These are phyloP conservation scores for Ceratina japonica DNA, from an alignment of 1,140 invertebrate species.

Conservation along the genomic window DNA sequence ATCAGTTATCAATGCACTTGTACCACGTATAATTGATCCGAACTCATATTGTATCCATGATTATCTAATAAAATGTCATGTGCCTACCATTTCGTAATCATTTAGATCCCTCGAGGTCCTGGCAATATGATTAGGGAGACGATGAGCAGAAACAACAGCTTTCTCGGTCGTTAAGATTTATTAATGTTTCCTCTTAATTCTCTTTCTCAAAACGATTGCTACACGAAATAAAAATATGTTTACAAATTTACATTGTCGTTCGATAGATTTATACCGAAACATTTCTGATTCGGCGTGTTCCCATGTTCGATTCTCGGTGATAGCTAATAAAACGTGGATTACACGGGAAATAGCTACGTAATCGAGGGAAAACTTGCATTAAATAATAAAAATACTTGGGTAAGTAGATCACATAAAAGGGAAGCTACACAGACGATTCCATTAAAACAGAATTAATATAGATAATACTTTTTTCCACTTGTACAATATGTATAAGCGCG, in stretches of 20 bases:
- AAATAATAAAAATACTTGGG: conserved; percentile 15
- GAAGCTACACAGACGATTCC: conserved; percentile 10
- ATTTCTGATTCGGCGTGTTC: background rate
- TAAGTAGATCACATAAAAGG: conserved; percentile 1
- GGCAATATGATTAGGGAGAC: conserved; percentile 13
- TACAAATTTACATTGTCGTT: background rate
- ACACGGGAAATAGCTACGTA: background rate
- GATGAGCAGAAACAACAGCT: background rate
- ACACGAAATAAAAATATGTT: conserved; percentile 49
- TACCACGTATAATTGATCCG: conserved; percentile 58
- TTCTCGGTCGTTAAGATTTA: conserved; percentile 49
- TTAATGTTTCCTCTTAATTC: conserved; percentile 43
- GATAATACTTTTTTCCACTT: conserved; percentile 5
- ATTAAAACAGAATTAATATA: conserved; percentile 17
- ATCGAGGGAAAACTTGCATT: background rate
- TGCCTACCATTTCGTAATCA: conserved; percentile 55
- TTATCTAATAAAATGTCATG: conserved; percentile 71
- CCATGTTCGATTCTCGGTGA: background rate
- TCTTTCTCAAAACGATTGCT: conserved; percentile 19
- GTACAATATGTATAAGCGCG: conserved; percentile 23
- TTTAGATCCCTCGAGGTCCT: conserved; percentile 19
- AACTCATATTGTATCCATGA: conserved; percentile 68
- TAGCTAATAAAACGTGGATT: background rate
- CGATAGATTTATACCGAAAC: background rate
- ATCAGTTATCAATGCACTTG: conserved; percentile 65